Evolutionary conservation across 2,113 vertebrate genomes (phyloP), one percentile per base, ranked within the genome.

Genomic region (Cranoglanis bouderius): DNA sequence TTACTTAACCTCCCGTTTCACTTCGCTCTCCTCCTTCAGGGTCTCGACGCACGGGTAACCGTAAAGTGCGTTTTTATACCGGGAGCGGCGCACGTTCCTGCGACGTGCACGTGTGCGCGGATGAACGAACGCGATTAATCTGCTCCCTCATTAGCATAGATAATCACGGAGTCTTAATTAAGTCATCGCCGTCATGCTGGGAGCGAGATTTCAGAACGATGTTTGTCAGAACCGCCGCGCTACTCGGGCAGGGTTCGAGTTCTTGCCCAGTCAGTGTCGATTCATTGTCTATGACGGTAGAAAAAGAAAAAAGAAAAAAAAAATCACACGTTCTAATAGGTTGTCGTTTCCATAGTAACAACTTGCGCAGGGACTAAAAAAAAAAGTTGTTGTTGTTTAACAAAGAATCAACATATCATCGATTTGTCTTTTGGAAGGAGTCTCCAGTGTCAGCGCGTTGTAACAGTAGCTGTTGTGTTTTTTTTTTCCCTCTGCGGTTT

Each of bases 111-210:
- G n/a, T n/a, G 82, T 72, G 88, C 3, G 80, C 57, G 85, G 90
- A 92, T 92, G 89, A 90, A 92, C 91, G 90, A 90, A 84, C 89
- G 85, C 89, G 89, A 92, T 92, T 91, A 90, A 93, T 89, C 85
- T 85, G 88, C 89, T 89, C 83, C 90, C 89, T 91, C 91, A 90
- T 91, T 92, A 91, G 90, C 92, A 93, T 92, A 92, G 91, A 92
- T 92, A 90, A 93, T 92, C 88, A 90, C 90, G 75, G 72, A 83
- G 82, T 87, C 88, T 89, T 93, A 93, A 93, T 93, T 90, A 91
- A 93, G 91, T 87, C 90, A 75, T 92, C 81, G 87, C 88, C 85
- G 88, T 90, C 86, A 88, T 84, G 90, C 84, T 51, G 90, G 85
- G 89, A 57, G 43, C 26, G 24, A 82, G 65, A 82, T 84, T 86